phyloP scores from a whole-genome alignment of 1,140 invertebrate genomes.

The Leptestheria dahalacensis region DNA sequence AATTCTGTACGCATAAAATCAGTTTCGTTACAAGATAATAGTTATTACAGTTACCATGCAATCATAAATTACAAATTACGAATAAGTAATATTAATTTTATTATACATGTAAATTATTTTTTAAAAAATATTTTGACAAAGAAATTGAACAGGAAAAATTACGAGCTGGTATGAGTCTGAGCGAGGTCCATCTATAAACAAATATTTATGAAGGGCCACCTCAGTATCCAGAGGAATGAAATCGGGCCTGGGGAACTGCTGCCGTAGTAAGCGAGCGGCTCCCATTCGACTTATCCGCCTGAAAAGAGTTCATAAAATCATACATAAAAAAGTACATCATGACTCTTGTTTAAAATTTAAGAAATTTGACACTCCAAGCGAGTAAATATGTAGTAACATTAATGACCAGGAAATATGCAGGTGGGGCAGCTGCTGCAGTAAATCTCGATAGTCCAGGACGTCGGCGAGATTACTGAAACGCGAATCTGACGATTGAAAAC shows the following conservation, averaged over 20 bases:
- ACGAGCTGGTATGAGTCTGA: slow-evolving; percentile 30
- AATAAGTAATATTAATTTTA: too few relatives aligned
- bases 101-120: too few relatives aligned
- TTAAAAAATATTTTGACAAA: too few relatives aligned
- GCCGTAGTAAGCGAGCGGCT: slow-evolving; percentile 42
- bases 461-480: background rate
- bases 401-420: background rate
- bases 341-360: background rate
- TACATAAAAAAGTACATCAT: background rate
- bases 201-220: slow-evolving; percentile 50
- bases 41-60: too few relatives aligned
- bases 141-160: too few relatives aligned
- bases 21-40: too few relatives aligned
- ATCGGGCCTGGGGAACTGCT: slow-evolving; percentile 40
- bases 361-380: background rate
- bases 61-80: too few relatives aligned
- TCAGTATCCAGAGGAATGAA: slow-evolving; percentile 40
- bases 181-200: slow-evolving; percentile 48
- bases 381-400: too few relatives aligned
- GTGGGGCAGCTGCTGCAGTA: background rate
- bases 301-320: background rate
- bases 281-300: slow-evolving; percentile 56
- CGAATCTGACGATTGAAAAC: background rate
- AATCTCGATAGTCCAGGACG: background rate
- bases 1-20: too few relatives aligned